These are phyloP conservation scores for Druon quercuslanigerum DNA, from an alignment of 1,140 invertebrate genomes.

Conservation along the genomic window DNA sequence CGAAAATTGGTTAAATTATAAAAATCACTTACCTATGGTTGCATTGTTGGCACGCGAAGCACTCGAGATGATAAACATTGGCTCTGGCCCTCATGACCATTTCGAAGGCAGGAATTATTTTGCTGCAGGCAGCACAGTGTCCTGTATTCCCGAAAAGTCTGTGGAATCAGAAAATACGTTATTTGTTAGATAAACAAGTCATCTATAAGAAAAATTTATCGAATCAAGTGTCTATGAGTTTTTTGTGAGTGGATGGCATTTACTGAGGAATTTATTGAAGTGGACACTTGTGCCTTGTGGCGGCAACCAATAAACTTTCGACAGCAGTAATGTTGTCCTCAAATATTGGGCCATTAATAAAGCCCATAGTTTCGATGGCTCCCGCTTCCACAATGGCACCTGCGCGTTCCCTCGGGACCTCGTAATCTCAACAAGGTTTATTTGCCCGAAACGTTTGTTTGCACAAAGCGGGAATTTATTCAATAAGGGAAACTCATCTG, in stretches of 20 bases:
- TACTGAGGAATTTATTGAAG: conserved; percentile 11
- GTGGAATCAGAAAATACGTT: conserved; percentile 48
- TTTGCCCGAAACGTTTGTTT: conserved; percentile 67
- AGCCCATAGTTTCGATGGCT: conserved; percentile 65
- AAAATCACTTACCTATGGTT: conserved; percentile 87
- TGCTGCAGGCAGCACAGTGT: conserved; percentile 93
- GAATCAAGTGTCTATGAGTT: not conserved
- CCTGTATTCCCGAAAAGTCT: conserved; percentile 95
- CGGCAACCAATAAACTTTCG: conserved; percentile 62
- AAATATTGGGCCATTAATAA: conserved; percentile 73
- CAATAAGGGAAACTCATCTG: conserved; percentile 71
- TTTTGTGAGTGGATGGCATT: not conserved
- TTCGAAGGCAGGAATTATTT: conserved; percentile 96
- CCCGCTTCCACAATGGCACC: conserved; percentile 62
- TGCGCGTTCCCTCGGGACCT: conserved; percentile 67
- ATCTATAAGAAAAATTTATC: not conserved
- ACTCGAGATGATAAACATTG: conserved; percentile 97
- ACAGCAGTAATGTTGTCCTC: conserved; percentile 66
- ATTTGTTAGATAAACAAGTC: conserved; percentile 1
- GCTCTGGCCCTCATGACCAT: conserved; percentile 97
- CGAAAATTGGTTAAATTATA: too few species aligned
- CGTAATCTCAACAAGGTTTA: conserved; percentile 70
- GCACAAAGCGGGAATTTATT: conserved; percentile 62
- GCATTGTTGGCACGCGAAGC: conserved; percentile 97
- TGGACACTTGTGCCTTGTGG: conserved; percentile 38